Percentiles rank a stretch among this genome's conserved stretches.
phyloP scores from a whole-genome alignment of 1,140 invertebrate genomes.

The Achatina immaculata region DNA sequence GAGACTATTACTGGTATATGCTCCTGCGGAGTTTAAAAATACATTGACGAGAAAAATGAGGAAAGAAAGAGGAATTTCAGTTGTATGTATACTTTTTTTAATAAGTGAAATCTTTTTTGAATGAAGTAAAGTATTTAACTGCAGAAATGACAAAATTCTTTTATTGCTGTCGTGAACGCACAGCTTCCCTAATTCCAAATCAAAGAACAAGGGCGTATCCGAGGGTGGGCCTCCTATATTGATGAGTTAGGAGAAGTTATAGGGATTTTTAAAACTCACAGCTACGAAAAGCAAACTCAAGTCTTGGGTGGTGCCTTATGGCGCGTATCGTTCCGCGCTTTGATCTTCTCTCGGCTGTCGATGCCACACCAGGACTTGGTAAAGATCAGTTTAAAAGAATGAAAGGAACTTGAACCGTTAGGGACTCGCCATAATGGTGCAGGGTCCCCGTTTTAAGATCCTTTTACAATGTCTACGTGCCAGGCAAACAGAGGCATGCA shows the following conservation, averaged over 20 bases:
- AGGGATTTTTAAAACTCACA: too few species aligned
- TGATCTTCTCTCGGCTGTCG: neutral
- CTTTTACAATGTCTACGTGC: neutral
- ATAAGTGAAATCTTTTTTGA: too few species aligned
- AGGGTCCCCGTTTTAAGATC: neutral
- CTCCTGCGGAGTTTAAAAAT: neutral
- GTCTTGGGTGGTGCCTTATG: neutral
- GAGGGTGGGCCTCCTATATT: too few species aligned
- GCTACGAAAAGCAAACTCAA: neutral
- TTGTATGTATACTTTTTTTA: too few species aligned
- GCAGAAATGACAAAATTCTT: too few species aligned
- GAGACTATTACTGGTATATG: too few species aligned
- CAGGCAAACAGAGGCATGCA: neutral
- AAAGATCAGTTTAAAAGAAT: neutral
- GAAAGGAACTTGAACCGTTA: neutral
- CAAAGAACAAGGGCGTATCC: too few species aligned
- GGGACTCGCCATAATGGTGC: neutral
- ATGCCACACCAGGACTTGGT: neutral
- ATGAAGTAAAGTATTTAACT: too few species aligned
- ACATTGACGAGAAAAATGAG: neutral
- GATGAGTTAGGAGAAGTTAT: too few species aligned
- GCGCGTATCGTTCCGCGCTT: neutral
- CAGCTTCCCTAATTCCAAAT: too few species aligned
- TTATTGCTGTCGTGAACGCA: too few species aligned
- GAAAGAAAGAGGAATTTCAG: too few species aligned